Base-by-base conservation (phyloP, 2,113 vertebrate species). In the Carollia perspicillata region DNA sequence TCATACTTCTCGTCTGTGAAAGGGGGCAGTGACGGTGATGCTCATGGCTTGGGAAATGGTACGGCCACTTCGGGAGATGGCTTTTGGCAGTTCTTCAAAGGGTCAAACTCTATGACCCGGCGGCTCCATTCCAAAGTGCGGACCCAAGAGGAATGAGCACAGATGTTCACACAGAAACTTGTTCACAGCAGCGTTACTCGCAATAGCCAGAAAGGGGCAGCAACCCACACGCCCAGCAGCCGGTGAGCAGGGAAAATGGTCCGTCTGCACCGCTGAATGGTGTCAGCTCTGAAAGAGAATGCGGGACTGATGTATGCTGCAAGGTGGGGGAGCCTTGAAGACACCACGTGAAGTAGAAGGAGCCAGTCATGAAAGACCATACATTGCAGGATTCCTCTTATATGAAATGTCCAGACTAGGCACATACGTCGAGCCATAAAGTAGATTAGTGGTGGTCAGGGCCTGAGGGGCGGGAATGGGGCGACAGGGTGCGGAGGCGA, bases 71-170 rank as follows among this genome's bases (percentile, higher is more conserved):
- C 71, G 66, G 51, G 58, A 86, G 85, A 49, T 3, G 28, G 12
- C 75, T 40, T 79, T 85, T 69, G 75, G 58, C 40, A 30, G 22
- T 84, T 94, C 65, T 88, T 92, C 71, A 84, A 40, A 80, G 90
- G 47, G 47, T 74, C 35, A 78, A 79, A 80, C 5, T 80, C 5
- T 55, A 49, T 79, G 63, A 88, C 53, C 47, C 40, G 55, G 44
- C 35, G 68, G 72, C 49, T 69, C 69, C 8, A 60, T 75, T 33
- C 51, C 89, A 49, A 89, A 71, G 47, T 65, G n/a, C 28, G 13
- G 71, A 60, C 9, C 26, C 40, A 47, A 63, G 42, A 92, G 84
- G 92, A 91, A 86, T 69, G 58, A 84, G 83, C 92, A 93, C 51
- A 51, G 1, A n/a, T 3, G 2, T 35, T 75, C 40, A 47, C 26